Base-by-base conservation (phyloP, 2,888 invertebrate species). In the Lobophora halterata region DNA sequence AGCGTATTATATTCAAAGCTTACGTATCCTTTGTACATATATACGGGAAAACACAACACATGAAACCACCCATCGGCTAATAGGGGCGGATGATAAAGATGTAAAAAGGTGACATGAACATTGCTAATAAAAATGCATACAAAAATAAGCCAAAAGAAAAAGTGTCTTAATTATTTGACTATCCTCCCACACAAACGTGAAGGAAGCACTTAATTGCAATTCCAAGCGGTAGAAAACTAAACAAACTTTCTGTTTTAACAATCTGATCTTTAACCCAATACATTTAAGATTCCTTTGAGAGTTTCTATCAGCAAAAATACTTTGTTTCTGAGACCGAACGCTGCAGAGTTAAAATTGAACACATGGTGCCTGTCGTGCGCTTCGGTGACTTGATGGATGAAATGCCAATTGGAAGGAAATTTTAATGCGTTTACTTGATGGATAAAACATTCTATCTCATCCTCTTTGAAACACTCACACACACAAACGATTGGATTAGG, bases 121-220 rank as follows among this genome's bases (percentile, higher is more conserved):
- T 45, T 31, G 46, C 39, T 42, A 49, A 49, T 47, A 41, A 30
- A 49, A 51, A 40, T 21, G 23, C 36, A 43, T 47, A 47, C 39
- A 35, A 52, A 62, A 55, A 52, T 45, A 55, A 58, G 56, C 46
- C 47, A 52, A 58, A 54, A 46, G 52, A 44, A 66, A 37, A 61
- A 65, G 54, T 60, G 61, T 65, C 63, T 68, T 69, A 71, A 72
- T 72, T 67, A 68, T 64, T 65, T 58, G 60, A 64, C 65, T 62
- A 63, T 58, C 63, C 56, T 65, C 52, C 53, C 52, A 47, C 53
- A 56, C 58, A 53, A 56, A 64, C 61, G 60, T 65, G 60, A 58
- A 65, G 69, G 64, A 71, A 70, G 55, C 65, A 59, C 61, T 65
- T 74, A 71, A 74, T 72, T 71, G 66, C 70, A 55, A 58, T 64